Conservation (phyloP, 2,113 vertebrate species). For the Chlamydotis undulata region DNA sequence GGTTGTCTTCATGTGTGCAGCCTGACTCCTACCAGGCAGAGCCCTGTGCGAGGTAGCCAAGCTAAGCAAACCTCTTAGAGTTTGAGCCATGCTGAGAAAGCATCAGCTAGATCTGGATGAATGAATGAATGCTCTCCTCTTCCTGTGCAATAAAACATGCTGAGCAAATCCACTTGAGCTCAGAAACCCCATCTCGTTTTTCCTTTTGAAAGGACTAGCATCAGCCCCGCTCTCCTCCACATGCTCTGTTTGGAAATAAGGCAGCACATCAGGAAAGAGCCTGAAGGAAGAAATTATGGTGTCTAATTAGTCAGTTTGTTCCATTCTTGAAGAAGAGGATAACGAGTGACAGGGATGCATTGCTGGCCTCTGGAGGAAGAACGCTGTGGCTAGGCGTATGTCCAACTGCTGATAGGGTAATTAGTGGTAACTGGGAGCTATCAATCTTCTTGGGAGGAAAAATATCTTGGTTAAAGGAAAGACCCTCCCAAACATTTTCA, state of each 20-base stretch:
- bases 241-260: slow-evolving; percentile 14
- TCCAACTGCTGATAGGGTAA: slow-evolving; percentile 60
- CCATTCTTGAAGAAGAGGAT: slow-evolving; percentile 31
- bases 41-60: background rate
- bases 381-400: slow-evolving; percentile 41
- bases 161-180: background rate
- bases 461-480: slow-evolving; percentile 52
- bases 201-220: background rate
- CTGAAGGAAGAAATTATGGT: slow-evolving; percentile 57
- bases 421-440: slow-evolving; percentile 66
- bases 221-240: background rate
- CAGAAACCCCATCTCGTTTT: background rate
- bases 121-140: background rate
- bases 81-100: background rate
- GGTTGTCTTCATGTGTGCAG: background rate
- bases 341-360: background rate
- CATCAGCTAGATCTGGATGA: background rate
- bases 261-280: background rate
- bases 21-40: background rate
- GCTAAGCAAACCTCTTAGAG: background rate
- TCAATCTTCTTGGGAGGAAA: slow-evolving; percentile 47
- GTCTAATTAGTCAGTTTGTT: slow-evolving; percentile 55
- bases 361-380: slow-evolving; percentile 41
- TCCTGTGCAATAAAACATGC: slow-evolving; percentile 5
- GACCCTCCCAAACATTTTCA: slow-evolving; percentile 57